phyloP scores from a whole-genome alignment of 2,113 vertebrate species.

The Vanacampus margaritifer region DNA sequence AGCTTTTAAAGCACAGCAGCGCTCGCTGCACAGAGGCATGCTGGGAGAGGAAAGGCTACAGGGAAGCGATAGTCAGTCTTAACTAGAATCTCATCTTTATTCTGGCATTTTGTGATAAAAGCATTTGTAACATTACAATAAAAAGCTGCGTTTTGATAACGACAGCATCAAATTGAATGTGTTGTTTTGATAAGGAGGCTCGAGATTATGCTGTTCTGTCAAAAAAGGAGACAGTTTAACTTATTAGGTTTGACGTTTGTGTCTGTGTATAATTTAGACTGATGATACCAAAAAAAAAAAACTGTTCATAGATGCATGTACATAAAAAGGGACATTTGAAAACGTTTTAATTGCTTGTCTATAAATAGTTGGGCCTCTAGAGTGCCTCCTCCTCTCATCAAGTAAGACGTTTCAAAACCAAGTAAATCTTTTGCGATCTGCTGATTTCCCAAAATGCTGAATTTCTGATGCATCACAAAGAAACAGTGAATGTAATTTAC shows the following conservation, averaged over 20 bases:
- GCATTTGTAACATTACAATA: neutral
- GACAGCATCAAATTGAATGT: neutral
- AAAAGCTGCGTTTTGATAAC: neutral
- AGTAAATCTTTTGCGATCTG: too few species aligned
- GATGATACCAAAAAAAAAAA: neutral
- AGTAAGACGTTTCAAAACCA: too few species aligned
- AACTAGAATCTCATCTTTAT: neutral
- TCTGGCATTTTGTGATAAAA: neutral
- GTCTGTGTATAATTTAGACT: neutral
- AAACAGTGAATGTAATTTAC: too few species aligned
- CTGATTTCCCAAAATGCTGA: too few species aligned
- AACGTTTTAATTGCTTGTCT: too few species aligned
- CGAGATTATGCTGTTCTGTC: neutral
- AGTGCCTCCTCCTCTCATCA: too few species aligned
- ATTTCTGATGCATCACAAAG: too few species aligned
- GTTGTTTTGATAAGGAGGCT: neutral
- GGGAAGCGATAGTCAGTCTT: neutral
- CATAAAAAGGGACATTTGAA: too few species aligned
- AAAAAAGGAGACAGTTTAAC: neutral
- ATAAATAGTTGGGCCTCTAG: too few species aligned
- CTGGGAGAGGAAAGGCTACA: neutral
- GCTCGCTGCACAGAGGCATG: neutral
- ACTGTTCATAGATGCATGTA: neutral
- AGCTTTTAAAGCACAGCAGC: neutral
- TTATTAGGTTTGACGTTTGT: neutral